Conservation (phyloP, 2,888 invertebrate species). For the Agrochola circellaris region DNA sequence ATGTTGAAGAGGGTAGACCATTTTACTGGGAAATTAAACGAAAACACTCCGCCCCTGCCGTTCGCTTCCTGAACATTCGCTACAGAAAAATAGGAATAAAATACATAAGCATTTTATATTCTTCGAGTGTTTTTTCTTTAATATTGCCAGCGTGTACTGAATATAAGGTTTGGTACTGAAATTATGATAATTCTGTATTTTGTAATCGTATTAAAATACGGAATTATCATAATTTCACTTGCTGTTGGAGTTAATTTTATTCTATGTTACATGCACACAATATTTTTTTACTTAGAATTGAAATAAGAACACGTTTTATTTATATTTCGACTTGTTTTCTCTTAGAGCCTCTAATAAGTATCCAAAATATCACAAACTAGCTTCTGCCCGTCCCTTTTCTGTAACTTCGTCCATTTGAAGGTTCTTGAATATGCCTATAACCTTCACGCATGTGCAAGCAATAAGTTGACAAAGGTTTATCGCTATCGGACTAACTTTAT, state of each 20-base stretch:
- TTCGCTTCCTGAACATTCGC: slow-evolving; percentile 65
- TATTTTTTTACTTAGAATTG: not conserved
- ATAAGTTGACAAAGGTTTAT: not conserved
- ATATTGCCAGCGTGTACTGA: slow-evolving; percentile 18
- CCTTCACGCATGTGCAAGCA: not conserved
- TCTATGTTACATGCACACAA: not conserved
- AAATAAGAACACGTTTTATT: not conserved
- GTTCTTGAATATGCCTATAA: not conserved
- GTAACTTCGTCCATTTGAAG: not conserved
- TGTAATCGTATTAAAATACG: slow-evolving; percentile 4
- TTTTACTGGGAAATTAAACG: slow-evolving; percentile 87
- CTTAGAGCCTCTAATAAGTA: not conserved
- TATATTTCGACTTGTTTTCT: not conserved
- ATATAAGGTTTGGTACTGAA: slow-evolving; percentile 13
- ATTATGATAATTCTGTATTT: slow-evolving; percentile 45
- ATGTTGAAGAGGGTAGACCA: slow-evolving; percentile 83
- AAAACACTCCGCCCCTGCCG: slow-evolving; percentile 82
- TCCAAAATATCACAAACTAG: not conserved
- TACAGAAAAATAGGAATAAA: slow-evolving; percentile 68
- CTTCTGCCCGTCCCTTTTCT: too few species aligned
- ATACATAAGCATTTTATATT: slow-evolving; percentile 50
- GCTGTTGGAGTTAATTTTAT: slow-evolving; percentile 7
- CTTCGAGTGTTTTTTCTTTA: slow-evolving; percentile 51
- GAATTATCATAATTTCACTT: not conserved
- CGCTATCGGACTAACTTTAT: not conserved